Conservation (phyloP, 1,140 invertebrate species). For the Drosophila carrolli region DNA sequence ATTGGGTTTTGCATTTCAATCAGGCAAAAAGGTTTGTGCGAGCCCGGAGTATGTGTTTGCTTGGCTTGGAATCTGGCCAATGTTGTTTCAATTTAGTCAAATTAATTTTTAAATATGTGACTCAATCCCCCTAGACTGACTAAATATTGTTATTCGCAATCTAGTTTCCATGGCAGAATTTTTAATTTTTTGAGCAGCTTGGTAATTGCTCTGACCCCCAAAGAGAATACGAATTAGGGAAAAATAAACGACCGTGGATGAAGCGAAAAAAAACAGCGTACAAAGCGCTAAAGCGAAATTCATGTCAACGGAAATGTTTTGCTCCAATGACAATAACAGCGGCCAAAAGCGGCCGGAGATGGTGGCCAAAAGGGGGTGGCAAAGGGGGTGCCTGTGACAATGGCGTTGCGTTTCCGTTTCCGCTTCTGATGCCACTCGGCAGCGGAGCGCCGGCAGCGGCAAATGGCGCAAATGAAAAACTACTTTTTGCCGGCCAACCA, state of each 20-base stretch:
- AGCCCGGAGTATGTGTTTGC: constrained; percentile 16
- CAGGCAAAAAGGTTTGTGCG: constrained; percentile 70
- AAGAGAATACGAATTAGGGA: constrained; percentile 31
- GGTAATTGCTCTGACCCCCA: constrained; percentile 38
- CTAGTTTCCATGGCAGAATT: not conserved
- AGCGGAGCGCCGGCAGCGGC: constrained; percentile 31
- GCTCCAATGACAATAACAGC: constrained; percentile 61
- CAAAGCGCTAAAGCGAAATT: constrained; percentile 55
- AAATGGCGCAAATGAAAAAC: constrained; percentile 63
- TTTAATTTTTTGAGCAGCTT: constrained; percentile 28
- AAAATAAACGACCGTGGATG: constrained; percentile 6
- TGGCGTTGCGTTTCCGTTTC: constrained; percentile 75
- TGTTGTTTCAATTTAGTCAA: constrained; percentile 51
- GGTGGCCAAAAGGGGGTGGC: constrained; percentile 18
- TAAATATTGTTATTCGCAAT: not conserved
- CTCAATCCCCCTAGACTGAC: not conserved
- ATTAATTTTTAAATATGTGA: constrained; percentile 60
- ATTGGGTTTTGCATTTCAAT: constrained; percentile 77
- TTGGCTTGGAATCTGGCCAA: constrained; percentile 37
- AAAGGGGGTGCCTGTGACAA: constrained; percentile 49
- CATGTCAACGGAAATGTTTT: constrained; percentile 63
- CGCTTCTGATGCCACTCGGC: constrained; percentile 40
- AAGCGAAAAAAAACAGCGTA: constrained; percentile 15
- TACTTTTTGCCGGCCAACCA: constrained; percentile 43
- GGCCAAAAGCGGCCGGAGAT: constrained; percentile 51